Evolutionary conservation across 2,113 vertebrate species (phyloP).

Genomic region (Oryzias celebensis): DNA sequence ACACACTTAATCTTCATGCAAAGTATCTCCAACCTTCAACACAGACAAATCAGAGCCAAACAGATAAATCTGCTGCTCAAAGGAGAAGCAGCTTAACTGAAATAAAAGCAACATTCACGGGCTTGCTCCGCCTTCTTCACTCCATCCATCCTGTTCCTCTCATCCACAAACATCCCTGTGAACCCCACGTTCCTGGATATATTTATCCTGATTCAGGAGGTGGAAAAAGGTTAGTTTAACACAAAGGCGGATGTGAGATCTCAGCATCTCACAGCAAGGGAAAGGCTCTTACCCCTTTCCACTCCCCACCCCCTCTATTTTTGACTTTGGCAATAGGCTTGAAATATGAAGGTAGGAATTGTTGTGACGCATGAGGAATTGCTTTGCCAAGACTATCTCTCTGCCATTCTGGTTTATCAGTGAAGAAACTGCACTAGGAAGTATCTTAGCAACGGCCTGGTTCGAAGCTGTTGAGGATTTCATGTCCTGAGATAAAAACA

Average conservation of each 20-base stretch:
- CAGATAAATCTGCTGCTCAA: slow-evolving; percentile 33
- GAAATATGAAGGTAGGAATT: slow-evolving; percentile 73
- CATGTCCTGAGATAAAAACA: not conserved
- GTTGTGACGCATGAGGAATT: slow-evolving; percentile 73
- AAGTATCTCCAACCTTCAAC: slow-evolving; percentile 56
- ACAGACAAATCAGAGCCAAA: slow-evolving; percentile 46
- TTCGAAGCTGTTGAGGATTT: slow-evolving; percentile 11
- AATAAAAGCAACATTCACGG: slow-evolving; percentile 25
- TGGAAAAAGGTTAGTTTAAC: slow-evolving; percentile 35
- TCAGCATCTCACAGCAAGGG: slow-evolving; percentile 34
- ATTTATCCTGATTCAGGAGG: slow-evolving; percentile 40
- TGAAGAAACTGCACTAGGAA: slow-evolving; percentile 30
- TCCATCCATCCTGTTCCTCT: slow-evolving; percentile 6
- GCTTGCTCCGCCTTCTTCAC: not conserved
- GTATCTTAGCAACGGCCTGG: slow-evolving; percentile 21
- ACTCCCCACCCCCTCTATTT: not conserved
- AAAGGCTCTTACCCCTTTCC: slow-evolving; percentile 30
- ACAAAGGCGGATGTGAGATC: slow-evolving; percentile 28
- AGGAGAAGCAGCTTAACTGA: slow-evolving; percentile 19
- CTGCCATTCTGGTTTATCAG: slow-evolving; percentile 63
- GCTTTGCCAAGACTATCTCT: slow-evolving; percentile 68
- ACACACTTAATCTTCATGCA: slow-evolving; percentile 61
- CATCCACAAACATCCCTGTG: slow-evolving; percentile 20
- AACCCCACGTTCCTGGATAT: slow-evolving; percentile 48
- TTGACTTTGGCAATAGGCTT: slow-evolving; percentile 49